Percentiles rank a stretch among this genome's conserved stretches.
These are phyloP conservation scores for Conger conger DNA, from an alignment of 2,113 vertebrate genomes.

Conservation along the genomic window DNA sequence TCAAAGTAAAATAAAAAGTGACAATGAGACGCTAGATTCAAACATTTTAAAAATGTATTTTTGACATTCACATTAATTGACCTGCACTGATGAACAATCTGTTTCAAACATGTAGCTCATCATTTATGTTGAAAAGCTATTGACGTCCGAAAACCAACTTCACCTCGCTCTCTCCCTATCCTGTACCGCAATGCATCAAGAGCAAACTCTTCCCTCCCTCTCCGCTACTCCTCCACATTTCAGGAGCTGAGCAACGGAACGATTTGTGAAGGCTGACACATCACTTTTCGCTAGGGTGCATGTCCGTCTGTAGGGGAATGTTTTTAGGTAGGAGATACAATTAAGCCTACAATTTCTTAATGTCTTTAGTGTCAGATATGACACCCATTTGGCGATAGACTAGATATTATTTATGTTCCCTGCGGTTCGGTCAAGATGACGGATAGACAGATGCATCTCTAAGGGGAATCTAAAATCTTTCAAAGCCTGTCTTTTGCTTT, in stretches of 20 bases:
- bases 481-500: constrained; percentile 41
- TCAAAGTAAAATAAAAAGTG: too few species aligned
- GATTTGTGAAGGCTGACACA: neutral
- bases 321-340: neutral
- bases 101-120: too few species aligned
- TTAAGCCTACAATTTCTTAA: neutral
- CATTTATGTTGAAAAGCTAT: too few species aligned
- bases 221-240: neutral
- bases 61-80: too few species aligned
- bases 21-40: too few species aligned
- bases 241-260: neutral
- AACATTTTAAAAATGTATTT: too few species aligned
- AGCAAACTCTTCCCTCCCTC: constrained; percentile 33
- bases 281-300: neutral
- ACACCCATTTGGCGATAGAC: neutral
- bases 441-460: constrained; percentile 30
- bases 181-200: constrained; percentile 69
- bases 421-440: constrained; percentile 40
- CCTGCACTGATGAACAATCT: too few species aligned
- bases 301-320: constrained; percentile 9
- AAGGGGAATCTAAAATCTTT: constrained; percentile 34
- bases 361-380: neutral
- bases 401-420: neutral
- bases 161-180: neutral
- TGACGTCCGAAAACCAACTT: too few species aligned